Base-by-base conservation (phyloP, 2,888 invertebrate genomes). In the Rhimphoctona megacephalus region DNA sequence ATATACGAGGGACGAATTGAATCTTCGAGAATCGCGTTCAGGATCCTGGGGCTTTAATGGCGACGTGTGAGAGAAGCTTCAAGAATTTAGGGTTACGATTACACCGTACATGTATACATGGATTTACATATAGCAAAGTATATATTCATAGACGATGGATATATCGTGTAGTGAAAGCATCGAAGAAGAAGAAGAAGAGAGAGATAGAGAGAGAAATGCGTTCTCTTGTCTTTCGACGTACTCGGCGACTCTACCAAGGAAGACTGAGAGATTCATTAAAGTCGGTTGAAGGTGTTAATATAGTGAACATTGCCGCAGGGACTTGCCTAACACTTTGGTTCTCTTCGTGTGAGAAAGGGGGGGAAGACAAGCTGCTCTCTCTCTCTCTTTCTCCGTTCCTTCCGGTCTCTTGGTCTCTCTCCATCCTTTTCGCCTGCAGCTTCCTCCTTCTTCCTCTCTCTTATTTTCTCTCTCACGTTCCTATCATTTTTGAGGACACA, bases 261-360 rank as follows among this genome's bases (percentile, higher is more conserved):
- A 87, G 78, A 89, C 91, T 90, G 92, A 91, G 91, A 90, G 93
- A 93, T 93, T 93, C 93, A 93, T 93, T 93, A 93, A 93, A 93
- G 88, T 90, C 89, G 90, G 91, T 92, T 92, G 91, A 91, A 93
- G 92, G 93, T 92, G 93, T 93, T 93, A 93, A 93, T 93, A 93
- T 91, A 92, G 91, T 91, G 93, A 93, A 92, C 90, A 92, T 92
- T 92, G 90, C 91, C 91, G 89, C 88, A 88, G 90, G 90, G 90
- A 92, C 86, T 90, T 78, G 73, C 85, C 85, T 85, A 88, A 83
- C 88, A 88, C 89, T 90, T 88, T 87, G 85, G 70, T 87, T 83
- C 78, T 80, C 84, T 80, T 79, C 76, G 81, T 52, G 81, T 25
- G 66, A 85, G 22, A 80, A 78, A n/a, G 39, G n/a, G 39, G 57